Base-by-base conservation (phyloP, 1,140 invertebrate genomes). In the Pollicipes pollicipes region DNA sequence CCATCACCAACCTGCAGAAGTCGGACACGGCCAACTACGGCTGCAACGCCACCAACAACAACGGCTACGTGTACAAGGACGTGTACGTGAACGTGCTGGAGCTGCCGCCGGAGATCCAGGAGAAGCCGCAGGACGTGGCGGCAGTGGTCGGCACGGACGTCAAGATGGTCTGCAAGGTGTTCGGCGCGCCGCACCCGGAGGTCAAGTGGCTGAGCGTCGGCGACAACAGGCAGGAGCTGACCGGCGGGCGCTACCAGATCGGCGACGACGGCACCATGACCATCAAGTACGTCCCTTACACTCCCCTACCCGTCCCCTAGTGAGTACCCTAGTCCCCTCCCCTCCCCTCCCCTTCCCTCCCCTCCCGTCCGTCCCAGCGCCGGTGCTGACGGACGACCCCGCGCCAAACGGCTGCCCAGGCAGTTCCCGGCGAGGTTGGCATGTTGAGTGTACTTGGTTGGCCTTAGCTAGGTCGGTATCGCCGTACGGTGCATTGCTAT, bases 61-160 rank as follows among this genome's bases (percentile, higher is more conserved):
- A 94, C 74, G 97, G 97, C 35, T 99, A 98, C 80, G 91, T 97
- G 21, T 99, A 96, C 82, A 93, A 94, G 78, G 95, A 99, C 83
- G 91, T 97, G 66, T 98, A 93, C 77, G 86, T 99, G 10, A 99
- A 99, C 82, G 96, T 99, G 13, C 82, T 95, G 74, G 88, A 27
- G 28, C 64, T 66, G 64, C 64, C 64, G 64, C 27, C 64, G 8
- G 64, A 66, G 28, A 66, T 66, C 64, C 8, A 28, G 28, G 10
- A 29, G n/a, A 21, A n/a, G 64, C 64, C 64, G n/a, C 64, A 66
- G 69, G 69, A 37, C 68, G 29, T 30, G n/a, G 84, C 87, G 3
- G 90, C 90, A 29, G 92, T 95, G 26, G 90, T 95, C 77, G 90
- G 91, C 0, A 86, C 86, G 67, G 86, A 86, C 64, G 86, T 95